Evolutionary conservation across 92 coral and sea anemone species (phyloP), one percentile per base, ranked within the genome.

Genomic region (Epizoanthus illoricatus): DNA sequence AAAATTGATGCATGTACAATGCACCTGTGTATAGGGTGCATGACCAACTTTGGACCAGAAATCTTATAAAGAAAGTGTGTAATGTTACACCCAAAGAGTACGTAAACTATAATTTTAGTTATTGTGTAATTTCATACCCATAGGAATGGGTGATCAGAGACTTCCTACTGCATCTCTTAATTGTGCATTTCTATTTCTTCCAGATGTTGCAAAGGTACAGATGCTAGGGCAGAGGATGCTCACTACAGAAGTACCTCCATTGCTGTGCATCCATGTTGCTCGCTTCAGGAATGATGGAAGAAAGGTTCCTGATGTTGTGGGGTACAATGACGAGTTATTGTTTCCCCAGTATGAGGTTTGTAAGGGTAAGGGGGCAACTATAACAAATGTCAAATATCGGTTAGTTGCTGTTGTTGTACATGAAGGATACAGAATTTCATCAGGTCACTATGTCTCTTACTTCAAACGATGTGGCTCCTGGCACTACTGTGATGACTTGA

Each of bases 361-460:
- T 74, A 40, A 69, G 55, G 75, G 78, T 80, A 39, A 69, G 74
- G 85, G 57, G 64, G 64, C 63, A 73, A 71, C 55, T 33, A 40
- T 45, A 54, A 83, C 85, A 56, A 65, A 71, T 71, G 80, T 82
- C 36, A 54, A 39, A 45, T 72, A 72, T 72, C 57, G 72, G 33
- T 52, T 81, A 74, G 56, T 40, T 56, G 85, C 85, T 81, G 85
- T 81, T 16, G 54, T 81, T 55, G 85, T 81, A 16, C 87, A 84
- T 64, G 87, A 63, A 43, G 87, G 87, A 10, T 16, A 39, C 69
- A 84, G 54, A 33, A 63, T 63, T 43, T 55, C 81, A n/a, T 62
- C 81, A 39, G 87, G 87, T 17, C 87, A 84, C 66, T 84, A 84
- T 57, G 59, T 75, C 21, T 19, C 61, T 28, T 75, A 75, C 41